These are phyloP conservation scores for Ariopsis seemanni DNA, from an alignment of 2,113 vertebrate species.

Conservation along the genomic window DNA sequence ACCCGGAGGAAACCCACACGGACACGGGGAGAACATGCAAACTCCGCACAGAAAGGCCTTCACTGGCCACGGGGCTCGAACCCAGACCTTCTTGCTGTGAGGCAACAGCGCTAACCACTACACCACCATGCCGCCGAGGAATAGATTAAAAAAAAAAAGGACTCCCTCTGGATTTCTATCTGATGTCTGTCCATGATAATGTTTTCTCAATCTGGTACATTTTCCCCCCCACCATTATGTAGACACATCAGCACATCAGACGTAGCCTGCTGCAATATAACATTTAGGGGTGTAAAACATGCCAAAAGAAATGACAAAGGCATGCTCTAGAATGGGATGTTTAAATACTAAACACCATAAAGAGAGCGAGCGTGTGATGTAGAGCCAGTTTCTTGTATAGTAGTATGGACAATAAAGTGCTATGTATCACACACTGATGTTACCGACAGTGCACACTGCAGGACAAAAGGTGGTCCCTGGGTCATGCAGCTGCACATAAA, in stretches of 20 bases:
- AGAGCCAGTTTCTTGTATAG: conserved; percentile 22
- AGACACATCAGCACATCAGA: conserved; percentile 16
- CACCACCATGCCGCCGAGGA: no score
- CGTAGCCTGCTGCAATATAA: conserved; percentile 16
- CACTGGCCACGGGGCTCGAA: no score
- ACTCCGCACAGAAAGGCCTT: no score
- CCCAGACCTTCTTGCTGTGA: no score
- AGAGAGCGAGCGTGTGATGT: conserved; percentile 41
- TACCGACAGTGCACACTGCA: conserved; percentile 15
- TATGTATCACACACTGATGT: conserved; percentile 35
- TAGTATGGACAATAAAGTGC: conserved; percentile 41
- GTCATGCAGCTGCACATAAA: conserved; percentile 30
- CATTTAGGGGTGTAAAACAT: conserved; percentile 35
- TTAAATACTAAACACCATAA: conserved; percentile 54
- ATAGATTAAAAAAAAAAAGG: neutral
- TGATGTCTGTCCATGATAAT: conserved; percentile 21
- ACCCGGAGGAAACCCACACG: no score
- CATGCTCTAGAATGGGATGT: conserved; percentile 24
- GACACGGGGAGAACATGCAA: no score
- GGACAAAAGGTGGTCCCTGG: conserved; percentile 13
- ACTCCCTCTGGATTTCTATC: conserved; percentile 4
- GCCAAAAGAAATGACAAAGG: conserved; percentile 26
- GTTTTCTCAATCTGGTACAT: conserved; percentile 36
- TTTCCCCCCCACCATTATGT: conserved; percentile 25
- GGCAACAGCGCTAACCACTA: no score